Evolutionary conservation across 2,113 vertebrate genomes (phyloP).

Genomic region (Saguinus imperator): DNA sequence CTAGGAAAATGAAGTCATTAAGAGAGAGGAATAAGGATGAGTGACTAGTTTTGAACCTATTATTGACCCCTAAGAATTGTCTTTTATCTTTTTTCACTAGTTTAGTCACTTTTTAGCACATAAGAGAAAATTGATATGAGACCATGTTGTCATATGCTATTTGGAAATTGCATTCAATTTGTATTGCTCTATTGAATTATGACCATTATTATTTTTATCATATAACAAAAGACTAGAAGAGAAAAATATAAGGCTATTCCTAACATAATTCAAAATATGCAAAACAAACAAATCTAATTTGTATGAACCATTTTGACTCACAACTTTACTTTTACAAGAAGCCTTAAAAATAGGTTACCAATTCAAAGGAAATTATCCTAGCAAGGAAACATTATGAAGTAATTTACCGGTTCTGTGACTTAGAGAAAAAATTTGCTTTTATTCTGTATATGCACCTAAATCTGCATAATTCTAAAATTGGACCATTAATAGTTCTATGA

Average conservation of each 20-base stretch:
- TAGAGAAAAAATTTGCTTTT: slow-evolving; percentile 33
- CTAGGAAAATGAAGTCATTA: not conserved
- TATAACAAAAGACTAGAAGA: not conserved
- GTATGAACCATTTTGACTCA: slow-evolving; percentile 33
- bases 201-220: not conserved
- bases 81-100: not conserved
- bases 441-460: not conserved
- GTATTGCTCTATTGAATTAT: not conserved
- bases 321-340: slow-evolving; percentile 41
- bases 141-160: not conserved
- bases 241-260: slow-evolving; percentile 38
- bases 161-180: not conserved
- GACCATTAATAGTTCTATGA: not conserved
- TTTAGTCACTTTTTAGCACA: not conserved
- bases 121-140: not conserved
- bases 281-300: slow-evolving; percentile 55
- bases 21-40: not conserved
- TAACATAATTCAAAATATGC: slow-evolving; percentile 42
- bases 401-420: slow-evolving; percentile 49
- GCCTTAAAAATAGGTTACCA: slow-evolving; percentile 25
- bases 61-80: not conserved
- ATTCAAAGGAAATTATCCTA: slow-evolving; percentile 31
- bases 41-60: not conserved
- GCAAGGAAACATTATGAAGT: slow-evolving; percentile 6
- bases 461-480: slow-evolving; percentile 50